These are phyloP conservation scores for Metaphire vulgaris DNA, from an alignment of 1,140 invertebrate species.

Conservation along the genomic window DNA sequence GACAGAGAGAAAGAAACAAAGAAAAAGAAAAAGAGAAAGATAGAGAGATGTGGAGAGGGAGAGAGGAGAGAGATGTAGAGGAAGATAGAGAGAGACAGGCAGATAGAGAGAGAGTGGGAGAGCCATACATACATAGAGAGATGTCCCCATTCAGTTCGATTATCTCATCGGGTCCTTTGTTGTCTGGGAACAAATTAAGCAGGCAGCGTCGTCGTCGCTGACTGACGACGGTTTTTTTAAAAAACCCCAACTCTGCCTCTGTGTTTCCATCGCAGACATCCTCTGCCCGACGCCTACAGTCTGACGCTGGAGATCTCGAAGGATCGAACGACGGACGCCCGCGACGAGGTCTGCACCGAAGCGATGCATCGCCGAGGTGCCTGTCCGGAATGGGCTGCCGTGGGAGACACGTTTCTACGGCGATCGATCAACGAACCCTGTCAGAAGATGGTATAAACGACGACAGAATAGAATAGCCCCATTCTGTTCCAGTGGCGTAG, in stretches of 20 bases:
- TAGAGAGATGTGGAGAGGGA: neutral
- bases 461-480: neutral
- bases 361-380: neutral
- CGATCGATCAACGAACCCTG: constrained; percentile 12
- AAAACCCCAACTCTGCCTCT: too few relatives aligned
- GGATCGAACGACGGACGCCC: constrained; percentile 7
- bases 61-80: neutral
- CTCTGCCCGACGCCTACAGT: neutral
- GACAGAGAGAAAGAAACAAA: neutral
- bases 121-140: neutral
- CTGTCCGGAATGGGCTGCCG: neutral
- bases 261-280: neutral
- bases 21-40: neutral
- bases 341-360: neutral
- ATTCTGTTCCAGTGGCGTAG: too few relatives aligned
- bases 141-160: constrained; percentile 38
- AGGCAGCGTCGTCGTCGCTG: neutral
- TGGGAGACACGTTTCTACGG: constrained; percentile 7
- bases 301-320: constrained; percentile 3
- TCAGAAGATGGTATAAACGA: neutral
- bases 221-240: neutral
- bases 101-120: neutral
- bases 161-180: constrained; percentile 38
- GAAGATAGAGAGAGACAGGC: neutral
- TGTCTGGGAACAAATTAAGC: neutral